Evolutionary conservation across 2,797 vertebrate species (phyloP).

Genomic region (Cynodonichthys magdalenae): DNA sequence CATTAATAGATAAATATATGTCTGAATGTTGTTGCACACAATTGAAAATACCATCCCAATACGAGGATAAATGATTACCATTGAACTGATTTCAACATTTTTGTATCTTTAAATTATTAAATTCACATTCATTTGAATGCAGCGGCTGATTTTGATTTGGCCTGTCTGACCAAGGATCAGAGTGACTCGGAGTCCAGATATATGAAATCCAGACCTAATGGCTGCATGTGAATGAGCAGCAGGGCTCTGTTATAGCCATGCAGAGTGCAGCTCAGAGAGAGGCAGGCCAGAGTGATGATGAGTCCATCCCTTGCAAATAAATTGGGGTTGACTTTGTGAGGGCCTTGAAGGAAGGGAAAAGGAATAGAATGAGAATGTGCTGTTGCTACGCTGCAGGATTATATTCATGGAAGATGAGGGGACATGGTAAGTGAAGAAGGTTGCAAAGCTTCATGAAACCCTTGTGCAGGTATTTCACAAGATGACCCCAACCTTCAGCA

Average conservation of each 20-base stretch:
- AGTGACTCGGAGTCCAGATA: constrained; percentile 48
- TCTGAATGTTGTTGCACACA: neutral
- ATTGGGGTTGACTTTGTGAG: constrained; percentile 76
- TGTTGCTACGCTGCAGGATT: constrained; percentile 63
- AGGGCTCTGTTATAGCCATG: constrained; percentile 51
- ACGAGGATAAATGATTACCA: neutral
- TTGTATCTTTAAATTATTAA: constrained; percentile 48
- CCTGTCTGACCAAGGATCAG: constrained; percentile 37
- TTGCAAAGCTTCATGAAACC: constrained; percentile 37
- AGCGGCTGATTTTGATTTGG: constrained; percentile 55
- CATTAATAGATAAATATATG: neutral
- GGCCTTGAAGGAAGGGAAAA: constrained; percentile 68
- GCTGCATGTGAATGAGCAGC: constrained; percentile 68
- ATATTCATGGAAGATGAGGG: constrained; percentile 61
- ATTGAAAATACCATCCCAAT: neutral
- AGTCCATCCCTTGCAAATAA: constrained; percentile 69
- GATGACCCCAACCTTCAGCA: constrained; percentile 31
- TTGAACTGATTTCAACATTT: neutral
- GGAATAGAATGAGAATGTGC: constrained; percentile 68
- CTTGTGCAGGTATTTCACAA: constrained; percentile 43
- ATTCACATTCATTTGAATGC: constrained; percentile 50
- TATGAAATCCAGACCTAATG: constrained; percentile 57
- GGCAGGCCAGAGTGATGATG: constrained; percentile 66
- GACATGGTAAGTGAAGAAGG: constrained; percentile 49
- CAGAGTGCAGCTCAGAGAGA: constrained; percentile 55